Evolutionary conservation across 1,140 invertebrate species (phyloP), one percentile per base, ranked within the genome.

Genomic region (Drosophila aff.): DNA sequence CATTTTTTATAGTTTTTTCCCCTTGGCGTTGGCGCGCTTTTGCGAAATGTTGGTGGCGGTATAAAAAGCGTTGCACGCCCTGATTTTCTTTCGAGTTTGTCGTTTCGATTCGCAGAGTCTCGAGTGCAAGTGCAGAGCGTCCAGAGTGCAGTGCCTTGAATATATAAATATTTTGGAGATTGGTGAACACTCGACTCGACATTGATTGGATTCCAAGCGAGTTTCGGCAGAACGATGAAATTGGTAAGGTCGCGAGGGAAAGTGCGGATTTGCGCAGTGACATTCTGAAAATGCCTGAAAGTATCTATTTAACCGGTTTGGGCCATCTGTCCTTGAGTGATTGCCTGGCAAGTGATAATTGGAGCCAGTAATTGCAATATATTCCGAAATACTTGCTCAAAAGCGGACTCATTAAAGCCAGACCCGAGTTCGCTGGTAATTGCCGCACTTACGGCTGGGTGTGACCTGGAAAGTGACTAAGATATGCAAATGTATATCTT

Each of bases 71-170:
- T 91, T 82, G 89, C 79, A 92, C 91, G 79, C 85, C 79, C 89
- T 82, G 91, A 87, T 91, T 92, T 92, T 92, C 91, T 92, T 92
- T 92, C 91, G 91, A 92, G 91, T 92, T 69, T 84, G 89, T 91
- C 77, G 89, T 91, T 86, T 90, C 83, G 81, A 83, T 91, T 85
- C 86, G 81, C 82, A 86, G 89, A 92, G 91, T 91, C 89, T 91
- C 82, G 86, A 68, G 91, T 92, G 86, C 81, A 89, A 91, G 91
- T 91, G 91, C 86, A 84, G 77, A 76, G 73, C 69, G 50, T 38
- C 46, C 57, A 52, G 59, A 41, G 28, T 52, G 62, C 50, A 71
- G 64, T 76, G 61, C 59, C 60, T 62, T 53, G 49, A 47, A 38
- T 49, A 46, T 10, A 50, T 50, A 10, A 26, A 21, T 23, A 23